Percentiles rank a stretch among this genome's conserved stretches.
Evolutionary conservation across 1,140 invertebrate genomes (phyloP).

Genomic region (Drosophila aff.): DNA sequence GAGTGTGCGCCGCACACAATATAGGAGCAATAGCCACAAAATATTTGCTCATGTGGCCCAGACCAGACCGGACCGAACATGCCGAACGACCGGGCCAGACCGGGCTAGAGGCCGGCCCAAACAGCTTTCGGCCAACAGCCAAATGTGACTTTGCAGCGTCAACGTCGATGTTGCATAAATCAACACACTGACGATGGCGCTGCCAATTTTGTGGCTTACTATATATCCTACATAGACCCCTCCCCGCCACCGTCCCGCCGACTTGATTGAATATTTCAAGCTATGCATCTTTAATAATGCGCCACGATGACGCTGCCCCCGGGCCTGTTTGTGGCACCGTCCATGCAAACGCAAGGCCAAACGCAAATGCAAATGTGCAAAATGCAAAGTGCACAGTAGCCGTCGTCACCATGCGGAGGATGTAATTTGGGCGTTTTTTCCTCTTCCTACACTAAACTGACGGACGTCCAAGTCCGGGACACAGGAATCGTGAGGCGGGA

Average conservation of each 20-base stretch:
- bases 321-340: slow-evolving; percentile 65
- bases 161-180: slow-evolving; percentile 80
- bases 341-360: slow-evolving; percentile 60
- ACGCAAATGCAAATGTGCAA: slow-evolving; percentile 62
- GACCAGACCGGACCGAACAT: slow-evolving; percentile 3
- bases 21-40: slow-evolving; percentile 68
- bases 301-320: slow-evolving; percentile 60
- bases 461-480: slow-evolving; percentile 39
- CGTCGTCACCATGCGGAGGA: slow-evolving; percentile 15
- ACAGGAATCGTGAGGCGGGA: not conserved
- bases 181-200: slow-evolving; percentile 69
- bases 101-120: slow-evolving; percentile 31
- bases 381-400: slow-evolving; percentile 65
- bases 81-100: slow-evolving; percentile 35
- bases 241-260: slow-evolving; percentile 14
- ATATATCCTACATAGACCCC: slow-evolving; percentile 30
- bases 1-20: slow-evolving; percentile 21
- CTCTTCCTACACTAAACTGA: slow-evolving; percentile 57
- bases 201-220: slow-evolving; percentile 64
- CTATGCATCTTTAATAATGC: slow-evolving; percentile 81
- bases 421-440: slow-evolving; percentile 59
- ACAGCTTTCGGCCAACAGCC: slow-evolving; percentile 55
- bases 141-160: slow-evolving; percentile 75
- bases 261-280: slow-evolving; percentile 82
- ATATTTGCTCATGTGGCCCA: slow-evolving; percentile 72